These are phyloP conservation scores for Heliangelus exortis DNA, from an alignment of 2,797 vertebrate species.

Conservation along the genomic window DNA sequence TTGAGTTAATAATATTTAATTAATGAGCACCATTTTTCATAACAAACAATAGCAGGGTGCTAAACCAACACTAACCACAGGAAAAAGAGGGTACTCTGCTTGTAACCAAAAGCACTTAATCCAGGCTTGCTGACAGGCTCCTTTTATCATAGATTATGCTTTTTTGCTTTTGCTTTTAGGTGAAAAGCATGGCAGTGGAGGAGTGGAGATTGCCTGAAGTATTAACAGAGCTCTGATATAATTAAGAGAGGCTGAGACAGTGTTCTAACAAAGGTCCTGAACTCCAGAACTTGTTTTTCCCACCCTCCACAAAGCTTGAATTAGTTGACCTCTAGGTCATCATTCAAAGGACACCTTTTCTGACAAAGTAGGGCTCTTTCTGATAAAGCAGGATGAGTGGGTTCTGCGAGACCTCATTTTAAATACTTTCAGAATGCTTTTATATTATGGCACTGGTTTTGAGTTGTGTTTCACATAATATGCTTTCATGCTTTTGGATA, in stretches of 20 bases:
- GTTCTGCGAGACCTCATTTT: neutral
- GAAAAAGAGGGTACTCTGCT: neutral
- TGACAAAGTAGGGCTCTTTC: neutral
- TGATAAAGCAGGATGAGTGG: neutral
- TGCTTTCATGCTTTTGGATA: neutral
- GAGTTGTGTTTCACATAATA: neutral
- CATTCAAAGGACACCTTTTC: neutral
- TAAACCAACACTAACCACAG: neutral
- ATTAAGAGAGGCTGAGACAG: neutral
- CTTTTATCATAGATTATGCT: neutral
- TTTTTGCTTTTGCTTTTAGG: neutral
- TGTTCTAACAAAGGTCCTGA: constrained; percentile 29
- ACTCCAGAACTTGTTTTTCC: constrained; percentile 18
- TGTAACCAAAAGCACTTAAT: neutral
- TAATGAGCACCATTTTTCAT: neutral
- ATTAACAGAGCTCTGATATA: constrained; percentile 17
- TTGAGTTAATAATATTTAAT: neutral
- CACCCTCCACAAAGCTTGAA: neutral
- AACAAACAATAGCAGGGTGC: neutral
- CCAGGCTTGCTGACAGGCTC: neutral
- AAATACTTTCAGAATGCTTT: neutral
- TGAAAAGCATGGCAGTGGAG: neutral
- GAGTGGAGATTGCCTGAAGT: neutral
- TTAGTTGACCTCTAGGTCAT: constrained; percentile 4
- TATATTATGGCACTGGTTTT: neutral